Conservation (phyloP, 1,140 invertebrate genomes). For the Scaptodrosophila lebanonensis region DNA sequence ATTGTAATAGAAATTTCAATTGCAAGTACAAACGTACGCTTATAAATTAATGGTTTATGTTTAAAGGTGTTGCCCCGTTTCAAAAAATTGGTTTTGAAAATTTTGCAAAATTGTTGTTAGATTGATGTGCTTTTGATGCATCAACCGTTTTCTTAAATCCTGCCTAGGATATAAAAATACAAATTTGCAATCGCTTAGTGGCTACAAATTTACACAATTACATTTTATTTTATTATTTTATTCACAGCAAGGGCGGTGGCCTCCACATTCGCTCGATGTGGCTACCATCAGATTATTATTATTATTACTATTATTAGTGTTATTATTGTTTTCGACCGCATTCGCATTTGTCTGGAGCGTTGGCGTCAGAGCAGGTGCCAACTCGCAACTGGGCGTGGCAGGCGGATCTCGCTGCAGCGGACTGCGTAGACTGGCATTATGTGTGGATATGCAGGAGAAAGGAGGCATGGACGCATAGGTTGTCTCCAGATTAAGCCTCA, state of each 20-base stretch:
- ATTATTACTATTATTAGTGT: constrained; percentile 14
- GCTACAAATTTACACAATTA: constrained; percentile 22
- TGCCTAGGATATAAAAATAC: constrained; percentile 28
- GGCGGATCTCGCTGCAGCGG: constrained; percentile 37
- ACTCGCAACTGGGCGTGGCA: constrained; percentile 52
- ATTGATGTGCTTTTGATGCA: neutral
- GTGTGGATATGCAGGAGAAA: constrained; percentile 66
- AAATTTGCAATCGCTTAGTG: constrained; percentile 34
- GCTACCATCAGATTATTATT: constrained; percentile 31
- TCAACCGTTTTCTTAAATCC: constrained; percentile 22
- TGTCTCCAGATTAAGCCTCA: constrained; percentile 64
- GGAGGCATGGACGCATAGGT: constrained; percentile 52
- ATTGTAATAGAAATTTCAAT: too few species aligned
- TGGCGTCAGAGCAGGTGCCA: constrained; percentile 13
- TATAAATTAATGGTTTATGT: too few species aligned
- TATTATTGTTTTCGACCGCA: constrained; percentile 1
- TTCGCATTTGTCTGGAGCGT: neutral
- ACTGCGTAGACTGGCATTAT: constrained; percentile 31
- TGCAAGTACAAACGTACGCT: too few species aligned
- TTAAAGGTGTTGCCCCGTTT: constrained; percentile 3
- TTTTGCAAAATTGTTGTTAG: neutral
- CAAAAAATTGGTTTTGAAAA: too few species aligned
- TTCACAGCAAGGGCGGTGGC: constrained; percentile 54
- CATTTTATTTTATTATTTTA: constrained; percentile 34
- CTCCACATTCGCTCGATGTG: constrained; percentile 44